phyloP scores from a whole-genome alignment of 2,888 invertebrate species.

The Euplagia quadripunctaria region DNA sequence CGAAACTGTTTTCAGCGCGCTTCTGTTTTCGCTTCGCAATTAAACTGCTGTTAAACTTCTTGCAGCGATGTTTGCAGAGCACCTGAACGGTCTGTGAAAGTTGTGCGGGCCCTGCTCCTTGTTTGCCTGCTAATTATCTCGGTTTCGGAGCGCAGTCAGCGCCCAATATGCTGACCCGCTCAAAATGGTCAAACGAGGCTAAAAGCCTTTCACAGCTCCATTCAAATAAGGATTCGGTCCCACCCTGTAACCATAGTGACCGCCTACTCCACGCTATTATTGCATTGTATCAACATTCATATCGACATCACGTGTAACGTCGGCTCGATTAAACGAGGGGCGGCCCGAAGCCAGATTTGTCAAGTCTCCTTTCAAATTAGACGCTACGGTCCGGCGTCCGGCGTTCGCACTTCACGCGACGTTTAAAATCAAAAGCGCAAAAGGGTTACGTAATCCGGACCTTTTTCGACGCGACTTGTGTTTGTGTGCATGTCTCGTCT shows the following conservation, averaged over 20 bases:
- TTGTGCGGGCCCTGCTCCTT: constrained; percentile 78
- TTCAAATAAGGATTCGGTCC: constrained; percentile 75
- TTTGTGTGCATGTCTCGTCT: constrained; percentile 86
- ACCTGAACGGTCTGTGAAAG: constrained; percentile 83
- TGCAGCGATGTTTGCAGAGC: constrained; percentile 84
- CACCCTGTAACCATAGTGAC: constrained; percentile 82
- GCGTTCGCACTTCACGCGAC: constrained; percentile 82
- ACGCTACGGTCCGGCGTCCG: constrained; percentile 65
- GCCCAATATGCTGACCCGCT: constrained; percentile 80
- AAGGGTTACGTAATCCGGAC: constrained; percentile 86
- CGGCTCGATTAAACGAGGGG: constrained; percentile 83
- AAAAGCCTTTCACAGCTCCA: constrained; percentile 77
- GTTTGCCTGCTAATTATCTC: constrained; percentile 87
- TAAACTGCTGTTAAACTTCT: constrained; percentile 87
- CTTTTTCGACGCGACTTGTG: constrained; percentile 83
- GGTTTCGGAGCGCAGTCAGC: constrained; percentile 73
- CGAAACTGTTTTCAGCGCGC: constrained; percentile 83
- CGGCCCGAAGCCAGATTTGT: constrained; percentile 84
- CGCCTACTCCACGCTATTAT: constrained; percentile 77
- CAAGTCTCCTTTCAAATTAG: constrained; percentile 85
- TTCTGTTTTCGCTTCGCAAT: constrained; percentile 85
- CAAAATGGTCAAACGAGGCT: constrained; percentile 81
- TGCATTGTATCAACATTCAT: constrained; percentile 86
- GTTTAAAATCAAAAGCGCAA: constrained; percentile 87
- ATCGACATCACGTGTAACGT: constrained; percentile 79